Evolutionary conservation across 2,797 vertebrate species (phyloP).

Genomic region (Labeo calbasu): DNA sequence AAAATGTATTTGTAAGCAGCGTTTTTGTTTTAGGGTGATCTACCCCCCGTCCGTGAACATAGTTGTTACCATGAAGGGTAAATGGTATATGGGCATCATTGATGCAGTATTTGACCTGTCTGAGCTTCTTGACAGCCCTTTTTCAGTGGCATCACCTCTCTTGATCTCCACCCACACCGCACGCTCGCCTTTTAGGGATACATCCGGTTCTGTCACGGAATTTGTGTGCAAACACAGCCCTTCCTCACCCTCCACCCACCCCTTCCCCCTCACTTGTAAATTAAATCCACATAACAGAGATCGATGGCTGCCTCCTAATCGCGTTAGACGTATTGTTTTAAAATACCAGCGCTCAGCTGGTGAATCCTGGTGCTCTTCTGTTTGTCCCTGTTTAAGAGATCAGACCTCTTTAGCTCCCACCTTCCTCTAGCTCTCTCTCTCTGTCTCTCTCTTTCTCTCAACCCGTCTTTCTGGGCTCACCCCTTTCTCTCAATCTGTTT

Average conservation of each 20-base stretch:
- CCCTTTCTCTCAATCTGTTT: constrained; percentile 80
- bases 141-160: constrained; percentile 47
- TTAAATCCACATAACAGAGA: constrained; percentile 79
- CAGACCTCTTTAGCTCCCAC: constrained; percentile 76
- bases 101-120: background rate
- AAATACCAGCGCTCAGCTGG: constrained; percentile 82
- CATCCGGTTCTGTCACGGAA: constrained; percentile 54
- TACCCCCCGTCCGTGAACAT: no score
- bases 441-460: constrained; percentile 63
- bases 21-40: background rate
- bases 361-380: constrained; percentile 82
- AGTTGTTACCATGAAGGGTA: background rate
- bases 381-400: constrained; percentile 80
- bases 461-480: constrained; percentile 69
- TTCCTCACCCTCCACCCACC: constrained; percentile 40
- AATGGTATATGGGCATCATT: background rate
- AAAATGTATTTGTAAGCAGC: background rate
- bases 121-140: background rate
- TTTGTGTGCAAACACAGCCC: constrained; percentile 49
- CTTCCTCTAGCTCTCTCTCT: constrained; percentile 66
- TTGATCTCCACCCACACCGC: constrained; percentile 23
- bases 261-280: constrained; percentile 68
- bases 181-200: constrained; percentile 47
- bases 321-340: constrained; percentile 83
- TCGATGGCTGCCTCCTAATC: constrained; percentile 82